These are phyloP conservation scores for Limenitis camilla DNA, from an alignment of 2,888 invertebrate genomes.

Conservation along the genomic window DNA sequence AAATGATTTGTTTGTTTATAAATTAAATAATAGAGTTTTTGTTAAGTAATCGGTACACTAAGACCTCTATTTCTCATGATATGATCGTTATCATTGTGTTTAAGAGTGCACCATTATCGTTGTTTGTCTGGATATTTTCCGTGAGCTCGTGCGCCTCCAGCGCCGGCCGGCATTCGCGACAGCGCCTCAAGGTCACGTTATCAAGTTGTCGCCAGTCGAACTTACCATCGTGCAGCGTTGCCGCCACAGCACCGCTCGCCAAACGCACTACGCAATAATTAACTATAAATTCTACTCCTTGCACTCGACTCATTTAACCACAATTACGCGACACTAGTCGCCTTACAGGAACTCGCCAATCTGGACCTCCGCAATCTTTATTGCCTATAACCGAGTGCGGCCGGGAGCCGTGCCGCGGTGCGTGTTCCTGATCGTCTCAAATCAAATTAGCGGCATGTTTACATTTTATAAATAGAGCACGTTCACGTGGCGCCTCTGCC, in stretches of 20 bases:
- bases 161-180: constrained; percentile 67
- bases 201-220: constrained; percentile 64
- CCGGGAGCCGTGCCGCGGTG: constrained; percentile 51
- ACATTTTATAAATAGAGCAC: constrained; percentile 70
- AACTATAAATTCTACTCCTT: constrained; percentile 23
- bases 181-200: constrained; percentile 70
- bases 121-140: constrained; percentile 68
- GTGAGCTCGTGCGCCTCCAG: constrained; percentile 54
- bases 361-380: constrained; percentile 59
- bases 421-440: constrained; percentile 57
- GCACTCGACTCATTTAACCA: constrained; percentile 33
- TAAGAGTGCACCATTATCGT: constrained; percentile 47
- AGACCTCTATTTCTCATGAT: constrained; percentile 31
- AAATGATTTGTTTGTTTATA: no score
- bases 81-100: constrained; percentile 46
- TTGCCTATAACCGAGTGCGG: constrained; percentile 44
- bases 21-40: no score
- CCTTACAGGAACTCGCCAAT: constrained; percentile 70
- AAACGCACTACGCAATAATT: constrained; percentile 27
- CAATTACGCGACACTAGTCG: constrained; percentile 35
- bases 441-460: constrained; percentile 69
- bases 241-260: constrained; percentile 9
- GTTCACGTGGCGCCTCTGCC: constrained; percentile 66
- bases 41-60: constrained; percentile 18
- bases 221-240: constrained; percentile 22